phyloP scores from a whole-genome alignment of 2,113 vertebrate species.

The Aldabrachelys gigantea region DNA sequence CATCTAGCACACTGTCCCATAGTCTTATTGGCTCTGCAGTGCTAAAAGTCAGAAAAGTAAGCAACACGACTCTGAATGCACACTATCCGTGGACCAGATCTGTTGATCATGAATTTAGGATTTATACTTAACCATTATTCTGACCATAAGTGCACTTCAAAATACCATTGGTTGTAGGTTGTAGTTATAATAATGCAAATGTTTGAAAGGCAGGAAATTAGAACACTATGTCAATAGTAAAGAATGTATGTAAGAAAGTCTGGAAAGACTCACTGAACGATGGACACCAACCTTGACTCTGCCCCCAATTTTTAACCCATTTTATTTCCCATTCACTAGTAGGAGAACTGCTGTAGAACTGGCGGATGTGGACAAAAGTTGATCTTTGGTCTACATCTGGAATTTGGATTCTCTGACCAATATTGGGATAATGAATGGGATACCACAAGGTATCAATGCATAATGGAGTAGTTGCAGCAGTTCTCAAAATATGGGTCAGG shows the following conservation, averaged over 20 bases:
- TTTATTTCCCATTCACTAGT: not conserved
- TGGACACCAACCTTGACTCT: not conserved
- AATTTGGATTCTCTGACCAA: too few species aligned
- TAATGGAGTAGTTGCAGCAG: too few species aligned
- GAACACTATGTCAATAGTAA: not conserved
- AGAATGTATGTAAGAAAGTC: not conserved
- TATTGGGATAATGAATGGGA: too few species aligned
- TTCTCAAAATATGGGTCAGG: too few species aligned
- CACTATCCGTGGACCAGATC: not conserved
- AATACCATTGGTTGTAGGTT: not conserved
- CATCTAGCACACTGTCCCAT: constrained; percentile 10
- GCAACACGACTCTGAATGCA: not conserved
- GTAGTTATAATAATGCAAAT: not conserved
- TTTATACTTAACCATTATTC: not conserved
- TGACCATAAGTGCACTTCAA: not conserved
- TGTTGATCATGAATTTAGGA: not conserved
- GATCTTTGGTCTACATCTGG: too few species aligned
- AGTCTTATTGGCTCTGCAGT: constrained; percentile 64
- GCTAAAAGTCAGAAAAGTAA: constrained; percentile 46
- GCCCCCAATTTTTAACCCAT: not conserved
- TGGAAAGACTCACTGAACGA: not conserved
- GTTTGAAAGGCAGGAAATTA: not conserved
- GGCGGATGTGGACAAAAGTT: too few species aligned
- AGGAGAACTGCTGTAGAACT: not conserved
- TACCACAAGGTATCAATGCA: too few species aligned